Evolutionary conservation across 2,113 vertebrate genomes (phyloP).

Genomic region (Pangasianodon hypophthalmus): DNA sequence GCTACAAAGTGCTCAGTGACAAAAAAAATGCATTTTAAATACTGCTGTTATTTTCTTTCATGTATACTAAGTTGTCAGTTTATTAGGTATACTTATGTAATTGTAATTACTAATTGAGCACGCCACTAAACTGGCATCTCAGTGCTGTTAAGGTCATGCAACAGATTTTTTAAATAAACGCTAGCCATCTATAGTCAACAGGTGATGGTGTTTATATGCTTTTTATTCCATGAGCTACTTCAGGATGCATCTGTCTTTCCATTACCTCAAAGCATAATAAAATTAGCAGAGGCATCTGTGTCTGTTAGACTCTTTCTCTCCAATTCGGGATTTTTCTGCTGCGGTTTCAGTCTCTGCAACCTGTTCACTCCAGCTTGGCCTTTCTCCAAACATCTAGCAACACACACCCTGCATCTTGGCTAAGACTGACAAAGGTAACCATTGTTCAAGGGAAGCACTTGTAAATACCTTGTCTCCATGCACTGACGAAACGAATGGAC

Average conservation of each 20-base stretch:
- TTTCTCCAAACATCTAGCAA: constrained; percentile 38
- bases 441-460: constrained; percentile 55
- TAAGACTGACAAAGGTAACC: constrained; percentile 50
- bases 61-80: background rate
- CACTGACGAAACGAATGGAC: constrained; percentile 52
- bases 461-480: constrained; percentile 59
- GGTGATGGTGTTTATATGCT: background rate
- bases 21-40: background rate
- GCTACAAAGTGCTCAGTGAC: background rate
- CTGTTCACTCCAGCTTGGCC: constrained; percentile 40
- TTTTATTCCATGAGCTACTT: background rate
- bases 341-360: constrained; percentile 38
- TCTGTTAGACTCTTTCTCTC: background rate
- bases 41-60: background rate
- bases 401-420: constrained; percentile 36
- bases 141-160: background rate
- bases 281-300: background rate
- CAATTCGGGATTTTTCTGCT: background rate
- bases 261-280: background rate
- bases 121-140: background rate
- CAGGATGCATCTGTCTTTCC: constrained; percentile 3
- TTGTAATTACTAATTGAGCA: background rate
- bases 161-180: too few relatives aligned
- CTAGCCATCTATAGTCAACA: background rate
- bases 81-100: background rate